A percentile compares a stretch with the other conserved stretches of the same genome.
phyloP scores from a whole-genome alignment of 2,113 vertebrate species.

The Boulengeromyrus knoepffleri region DNA sequence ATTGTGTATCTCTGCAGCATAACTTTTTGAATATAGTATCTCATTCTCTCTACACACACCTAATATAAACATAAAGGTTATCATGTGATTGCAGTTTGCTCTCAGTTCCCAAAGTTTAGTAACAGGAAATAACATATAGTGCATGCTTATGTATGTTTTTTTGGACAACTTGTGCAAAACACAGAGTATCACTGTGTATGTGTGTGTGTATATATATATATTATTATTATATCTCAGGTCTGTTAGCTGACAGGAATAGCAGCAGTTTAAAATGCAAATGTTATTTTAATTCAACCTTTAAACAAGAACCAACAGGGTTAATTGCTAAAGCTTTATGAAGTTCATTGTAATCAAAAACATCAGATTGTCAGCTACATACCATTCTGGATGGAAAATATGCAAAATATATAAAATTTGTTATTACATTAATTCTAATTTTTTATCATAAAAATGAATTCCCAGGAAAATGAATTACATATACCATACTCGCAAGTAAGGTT shows the following conservation, averaged over 20 bases:
- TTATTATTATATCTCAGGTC: background rate
- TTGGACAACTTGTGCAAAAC: background rate
- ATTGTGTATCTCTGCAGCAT: background rate
- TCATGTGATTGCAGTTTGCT: background rate
- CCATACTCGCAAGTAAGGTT: background rate
- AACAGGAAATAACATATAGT: slow-evolving; percentile 10
- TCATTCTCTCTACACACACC: background rate
- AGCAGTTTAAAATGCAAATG: background rate
- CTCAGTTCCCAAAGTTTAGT: background rate
- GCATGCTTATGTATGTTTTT: background rate
- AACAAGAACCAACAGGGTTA: background rate
- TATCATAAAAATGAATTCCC: background rate
- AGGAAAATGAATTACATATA: background rate
- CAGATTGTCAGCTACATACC: background rate
- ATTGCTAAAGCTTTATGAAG: background rate
- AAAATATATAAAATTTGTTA: background rate
- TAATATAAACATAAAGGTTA: background rate
- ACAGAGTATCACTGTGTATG: background rate
- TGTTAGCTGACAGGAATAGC: background rate
- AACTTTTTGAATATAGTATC: background rate
- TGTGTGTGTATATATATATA: too few relatives aligned
- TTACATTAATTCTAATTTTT: background rate
- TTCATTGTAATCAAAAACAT: background rate
- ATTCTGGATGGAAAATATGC: background rate
- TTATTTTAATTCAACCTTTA: background rate